Evolutionary conservation across 1,140 invertebrate genomes (phyloP).

Genomic region (Drosophila guanche): DNA sequence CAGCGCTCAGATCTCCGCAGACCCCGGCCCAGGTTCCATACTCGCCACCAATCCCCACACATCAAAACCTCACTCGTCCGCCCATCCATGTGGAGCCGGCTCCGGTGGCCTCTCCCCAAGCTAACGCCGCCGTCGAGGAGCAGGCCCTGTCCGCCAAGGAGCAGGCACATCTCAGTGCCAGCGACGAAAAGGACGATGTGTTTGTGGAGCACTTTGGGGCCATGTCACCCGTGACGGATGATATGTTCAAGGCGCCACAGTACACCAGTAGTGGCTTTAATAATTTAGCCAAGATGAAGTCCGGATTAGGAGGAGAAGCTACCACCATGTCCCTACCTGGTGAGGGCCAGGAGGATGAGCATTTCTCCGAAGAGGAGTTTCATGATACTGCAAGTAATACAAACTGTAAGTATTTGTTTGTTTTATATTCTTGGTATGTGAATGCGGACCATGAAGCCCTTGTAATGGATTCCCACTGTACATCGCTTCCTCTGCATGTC

Average conservation of each 20-base stretch:
- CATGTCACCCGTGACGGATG: constrained; percentile 61
- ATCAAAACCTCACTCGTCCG: constrained; percentile 29
- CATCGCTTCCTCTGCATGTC: constrained; percentile 29
- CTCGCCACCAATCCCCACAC: constrained; percentile 42
- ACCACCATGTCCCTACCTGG: too few species aligned
- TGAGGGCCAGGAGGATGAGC: constrained; percentile 9
- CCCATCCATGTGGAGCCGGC: constrained; percentile 40
- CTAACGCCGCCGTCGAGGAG: constrained; percentile 55
- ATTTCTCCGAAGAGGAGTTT: constrained; percentile 48
- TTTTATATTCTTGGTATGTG: not conserved
- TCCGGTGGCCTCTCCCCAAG: not conserved
- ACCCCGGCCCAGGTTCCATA: not conserved
- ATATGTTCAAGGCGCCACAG: constrained; percentile 63
- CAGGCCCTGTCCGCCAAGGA: constrained; percentile 72
- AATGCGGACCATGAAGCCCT: not conserved
- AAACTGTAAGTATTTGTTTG: constrained; percentile 49
- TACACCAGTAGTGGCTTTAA: constrained; percentile 47
- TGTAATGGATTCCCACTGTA: constrained; percentile 2
- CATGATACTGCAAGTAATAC: constrained; percentile 48
- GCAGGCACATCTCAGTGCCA: constrained; percentile 57
- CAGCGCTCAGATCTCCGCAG: not conserved
- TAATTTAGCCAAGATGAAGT: constrained; percentile 33
- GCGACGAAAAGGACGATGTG: constrained; percentile 77
- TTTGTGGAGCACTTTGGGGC: constrained; percentile 69
- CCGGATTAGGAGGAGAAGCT: not conserved